Evolutionary conservation across 2,113 vertebrate species (phyloP).

Genomic region (Gasterosteus aculeatus): DNA sequence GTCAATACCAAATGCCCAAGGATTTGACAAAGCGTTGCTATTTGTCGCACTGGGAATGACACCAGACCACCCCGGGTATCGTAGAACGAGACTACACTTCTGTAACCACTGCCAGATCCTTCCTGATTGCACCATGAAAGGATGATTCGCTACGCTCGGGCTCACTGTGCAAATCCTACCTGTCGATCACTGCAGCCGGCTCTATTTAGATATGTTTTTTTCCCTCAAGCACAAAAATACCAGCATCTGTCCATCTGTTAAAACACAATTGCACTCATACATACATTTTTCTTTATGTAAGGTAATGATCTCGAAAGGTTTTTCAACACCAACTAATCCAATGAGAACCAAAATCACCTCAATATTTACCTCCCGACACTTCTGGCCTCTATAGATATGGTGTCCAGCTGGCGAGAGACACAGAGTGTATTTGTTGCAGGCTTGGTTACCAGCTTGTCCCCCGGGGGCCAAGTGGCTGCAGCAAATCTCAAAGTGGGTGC

Average conservation of each 20-base stretch:
- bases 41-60: not conserved
- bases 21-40: not conserved
- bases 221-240: conserved; percentile 11
- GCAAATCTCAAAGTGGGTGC: conserved; percentile 58
- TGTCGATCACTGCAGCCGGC: conserved; percentile 26
- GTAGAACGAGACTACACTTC: conserved; percentile 29
- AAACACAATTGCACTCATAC: not conserved
- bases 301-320: not conserved
- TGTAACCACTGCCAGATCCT: conserved; percentile 32
- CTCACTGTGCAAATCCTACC: conserved; percentile 18
- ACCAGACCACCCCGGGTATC: conserved; percentile 23
- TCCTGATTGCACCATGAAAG: conserved; percentile 47
- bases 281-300: not conserved
- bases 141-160: conserved; percentile 41
- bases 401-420: conserved; percentile 23
- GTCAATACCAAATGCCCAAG: not conserved
- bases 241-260: conserved; percentile 5
- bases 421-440: conserved; percentile 28
- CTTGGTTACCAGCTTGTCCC: conserved; percentile 55
- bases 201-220: conserved; percentile 27
- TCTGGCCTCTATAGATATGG: conserved; percentile 30
- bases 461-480: conserved; percentile 29
- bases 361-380: conserved; percentile 18
- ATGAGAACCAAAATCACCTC: conserved; percentile 3
- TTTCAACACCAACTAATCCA: no score